Evolutionary conservation across 2,797 vertebrate genomes (phyloP).

Genomic region (Halcyon leucocephala): DNA sequence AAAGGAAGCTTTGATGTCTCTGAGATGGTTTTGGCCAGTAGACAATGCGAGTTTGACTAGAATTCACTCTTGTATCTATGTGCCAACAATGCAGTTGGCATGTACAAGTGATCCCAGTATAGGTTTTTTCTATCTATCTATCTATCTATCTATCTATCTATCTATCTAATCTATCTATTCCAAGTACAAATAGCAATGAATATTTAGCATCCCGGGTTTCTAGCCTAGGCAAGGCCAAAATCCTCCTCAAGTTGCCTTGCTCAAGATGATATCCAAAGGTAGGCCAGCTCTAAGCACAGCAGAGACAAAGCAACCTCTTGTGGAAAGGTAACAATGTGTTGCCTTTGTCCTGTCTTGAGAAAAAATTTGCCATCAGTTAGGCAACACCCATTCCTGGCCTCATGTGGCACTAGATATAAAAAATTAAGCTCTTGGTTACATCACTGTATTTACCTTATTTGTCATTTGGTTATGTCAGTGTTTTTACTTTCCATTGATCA

Average conservation of each 20-base stretch:
- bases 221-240: neutral
- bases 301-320: neutral
- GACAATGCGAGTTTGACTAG: neutral
- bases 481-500: neutral
- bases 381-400: neutral
- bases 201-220: neutral
- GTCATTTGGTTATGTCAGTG: neutral
- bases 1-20: conserved; percentile 33
- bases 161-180: neutral
- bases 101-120: neutral
- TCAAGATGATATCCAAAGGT: neutral
- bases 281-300: neutral
- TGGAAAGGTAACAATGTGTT: neutral
- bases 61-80: neutral
- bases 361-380: neutral
- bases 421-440: neutral
- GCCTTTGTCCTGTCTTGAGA: neutral
- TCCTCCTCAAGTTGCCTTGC: neutral
- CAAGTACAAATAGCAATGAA: neutral
- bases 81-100: neutral
- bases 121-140: neutral
- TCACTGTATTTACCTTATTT: neutral
- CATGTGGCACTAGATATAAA: neutral
- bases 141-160: too few species aligned
- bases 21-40: neutral